These are phyloP conservation scores for Parnassius glacialis DNA, from an alignment of 2,888 invertebrate genomes.

Conservation along the genomic window DNA sequence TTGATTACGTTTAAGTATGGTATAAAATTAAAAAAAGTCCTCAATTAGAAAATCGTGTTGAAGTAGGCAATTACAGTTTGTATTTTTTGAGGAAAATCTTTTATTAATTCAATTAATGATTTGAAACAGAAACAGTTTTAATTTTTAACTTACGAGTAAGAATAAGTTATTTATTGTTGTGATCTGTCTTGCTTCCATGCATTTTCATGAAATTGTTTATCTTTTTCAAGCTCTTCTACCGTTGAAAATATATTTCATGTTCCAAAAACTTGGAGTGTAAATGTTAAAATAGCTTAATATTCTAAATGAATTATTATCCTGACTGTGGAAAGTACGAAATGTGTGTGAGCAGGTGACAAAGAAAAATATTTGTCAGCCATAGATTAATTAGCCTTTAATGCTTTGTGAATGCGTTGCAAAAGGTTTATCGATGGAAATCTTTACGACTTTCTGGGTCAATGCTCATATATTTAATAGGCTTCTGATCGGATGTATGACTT, in stretches of 20 bases:
- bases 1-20: slow-evolving; percentile 2
- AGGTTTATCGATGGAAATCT: slow-evolving; percentile 33
- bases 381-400: slow-evolving; percentile 27
- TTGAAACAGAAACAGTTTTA: neutral
- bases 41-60: neutral
- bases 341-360: neutral
- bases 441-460: slow-evolving; percentile 34
- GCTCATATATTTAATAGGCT: slow-evolving; percentile 28
- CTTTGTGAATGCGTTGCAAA: slow-evolving; percentile 32
- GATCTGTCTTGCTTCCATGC: too few relatives aligned
- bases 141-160: too few relatives aligned
- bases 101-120: neutral
- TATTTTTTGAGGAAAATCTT: neutral
- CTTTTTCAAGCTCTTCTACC: too few relatives aligned
- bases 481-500: slow-evolving; percentile 29
- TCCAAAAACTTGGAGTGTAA: too few relatives aligned
- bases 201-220: too few relatives aligned
- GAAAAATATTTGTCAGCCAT: slow-evolving; percentile 18
- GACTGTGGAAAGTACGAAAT: neutral
- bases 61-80: neutral
- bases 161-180: too few relatives aligned
- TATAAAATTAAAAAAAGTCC: neutral
- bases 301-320: neutral
- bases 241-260: too few relatives aligned
- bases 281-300: too few relatives aligned